Evolutionary conservation across 2,113 vertebrate genomes (phyloP).

Genomic region (Bos taurus): ARS-UCD2.0 NC_037344.1:27153501-27154000

Average conservation of each 20-base stretch:
- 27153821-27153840: not conserved
- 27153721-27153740: not conserved
- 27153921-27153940: slow-evolving; percentile 30
- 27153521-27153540: slow-evolving; percentile 57
- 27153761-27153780: not conserved
- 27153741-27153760: not conserved
- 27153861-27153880: not conserved
- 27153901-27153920: slow-evolving; percentile 75
- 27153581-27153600: slow-evolving; percentile 51
- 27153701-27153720: not conserved
- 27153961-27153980: not conserved
- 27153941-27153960: not conserved
- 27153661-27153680: slow-evolving; percentile 55
- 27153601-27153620: slow-evolving; percentile 74
- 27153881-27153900: not conserved
- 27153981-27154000: not conserved
- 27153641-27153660: slow-evolving; percentile 54
- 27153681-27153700: not conserved
- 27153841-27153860: not conserved
- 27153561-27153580: slow-evolving; percentile 58
- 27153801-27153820: not conserved
- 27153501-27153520: slow-evolving; percentile 58
- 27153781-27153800: not conserved
- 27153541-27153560: slow-evolving; percentile 71
- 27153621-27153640: slow-evolving; percentile 73